These are phyloP conservation scores for Sturmia bella DNA, from an alignment of 2,888 invertebrate genomes.

Conservation along the genomic window DNA sequence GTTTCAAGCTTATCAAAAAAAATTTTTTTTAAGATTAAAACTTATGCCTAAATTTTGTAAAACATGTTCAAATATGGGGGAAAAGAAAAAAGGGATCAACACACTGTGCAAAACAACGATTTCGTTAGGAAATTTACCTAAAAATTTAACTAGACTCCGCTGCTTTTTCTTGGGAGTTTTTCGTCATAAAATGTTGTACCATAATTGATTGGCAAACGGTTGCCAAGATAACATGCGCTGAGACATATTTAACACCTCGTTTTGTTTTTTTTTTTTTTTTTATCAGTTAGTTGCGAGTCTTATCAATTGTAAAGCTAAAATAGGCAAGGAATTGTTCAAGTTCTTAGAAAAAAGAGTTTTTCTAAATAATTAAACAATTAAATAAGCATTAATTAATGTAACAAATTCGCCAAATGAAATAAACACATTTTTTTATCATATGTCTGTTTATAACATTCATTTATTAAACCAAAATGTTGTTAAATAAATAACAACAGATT, in stretches of 20 bases:
- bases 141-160: no score
- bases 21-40: no score
- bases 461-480: slow-evolving; percentile 19
- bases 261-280: neutral
- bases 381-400: neutral
- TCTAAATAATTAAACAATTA: neutral
- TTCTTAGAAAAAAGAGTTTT: slow-evolving; percentile 18
- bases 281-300: slow-evolving; percentile 26
- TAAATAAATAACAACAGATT: slow-evolving; percentile 12
- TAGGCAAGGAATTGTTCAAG: slow-evolving; percentile 21
- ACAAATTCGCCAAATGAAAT: neutral
- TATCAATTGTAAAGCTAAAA: slow-evolving; percentile 38
- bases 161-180: no score
- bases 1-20: no score
- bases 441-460: neutral
- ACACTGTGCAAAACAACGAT: no score
- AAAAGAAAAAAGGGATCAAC: no score
- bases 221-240: neutral
- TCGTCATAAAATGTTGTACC: neutral
- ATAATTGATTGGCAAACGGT: neutral
- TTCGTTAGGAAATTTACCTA: no score
- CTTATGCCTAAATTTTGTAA: no score
- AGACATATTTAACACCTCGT: neutral
- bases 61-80: no score
- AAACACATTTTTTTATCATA: neutral